These are phyloP conservation scores for Lasaia peninsularis DNA, from an alignment of 1,140 invertebrate species.

Conservation along the genomic window DNA sequence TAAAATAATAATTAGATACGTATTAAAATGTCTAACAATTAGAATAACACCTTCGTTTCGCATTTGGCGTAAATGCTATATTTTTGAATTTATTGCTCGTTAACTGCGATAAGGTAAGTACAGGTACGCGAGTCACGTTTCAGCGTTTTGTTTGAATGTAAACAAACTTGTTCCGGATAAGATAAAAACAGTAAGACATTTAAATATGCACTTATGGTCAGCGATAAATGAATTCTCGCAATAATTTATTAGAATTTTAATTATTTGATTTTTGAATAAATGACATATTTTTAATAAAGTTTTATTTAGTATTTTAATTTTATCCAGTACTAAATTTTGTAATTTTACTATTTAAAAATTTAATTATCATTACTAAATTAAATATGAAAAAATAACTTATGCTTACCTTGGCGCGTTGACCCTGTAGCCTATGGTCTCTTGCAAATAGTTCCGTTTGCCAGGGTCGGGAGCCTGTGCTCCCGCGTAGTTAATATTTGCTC, in stretches of 20 bases:
- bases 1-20: neutral
- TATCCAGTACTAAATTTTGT: no score
- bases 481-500: constrained; percentile 47
- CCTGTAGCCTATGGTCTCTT: constrained; percentile 69
- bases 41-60: constrained; percentile 18
- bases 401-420: constrained; percentile 69
- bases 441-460: constrained; percentile 58
- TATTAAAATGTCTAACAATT: neutral
- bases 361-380: neutral
- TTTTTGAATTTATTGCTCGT: constrained; percentile 65
- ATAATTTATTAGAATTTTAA: neutral
- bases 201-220: constrained; percentile 15
- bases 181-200: constrained; percentile 58
- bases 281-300: no score
- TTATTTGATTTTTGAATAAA: neutral
- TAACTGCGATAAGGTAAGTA: constrained; percentile 62
- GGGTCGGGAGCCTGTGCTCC: constrained; percentile 63
- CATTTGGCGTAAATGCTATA: constrained; percentile 46
- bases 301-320: no score
- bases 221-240: neutral
- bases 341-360: neutral
- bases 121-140: constrained; percentile 65
- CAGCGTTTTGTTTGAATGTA: constrained; percentile 68
- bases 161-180: constrained; percentile 74
- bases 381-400: neutral